A percentile compares a stretch with the other conserved stretches of the same genome.
Conservation (phyloP, 2,797 vertebrate genomes). For the Xenops minutus region DNA sequence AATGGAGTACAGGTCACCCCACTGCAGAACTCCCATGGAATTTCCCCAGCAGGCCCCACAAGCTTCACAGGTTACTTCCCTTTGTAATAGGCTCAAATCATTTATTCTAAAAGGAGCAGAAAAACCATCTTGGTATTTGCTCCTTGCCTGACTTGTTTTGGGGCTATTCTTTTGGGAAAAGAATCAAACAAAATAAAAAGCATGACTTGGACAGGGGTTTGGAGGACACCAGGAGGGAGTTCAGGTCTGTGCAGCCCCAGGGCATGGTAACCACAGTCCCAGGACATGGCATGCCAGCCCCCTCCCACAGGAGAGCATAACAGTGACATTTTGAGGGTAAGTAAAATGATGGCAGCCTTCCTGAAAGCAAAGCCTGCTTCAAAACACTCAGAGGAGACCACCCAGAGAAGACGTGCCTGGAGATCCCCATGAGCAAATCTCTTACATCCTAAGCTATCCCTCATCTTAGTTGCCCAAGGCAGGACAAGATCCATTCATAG, state of each 20-base stretch:
- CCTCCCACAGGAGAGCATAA: not conserved
- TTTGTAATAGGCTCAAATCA: not conserved
- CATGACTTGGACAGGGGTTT: not conserved
- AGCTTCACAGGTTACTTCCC: not conserved
- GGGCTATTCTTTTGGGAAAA: not conserved
- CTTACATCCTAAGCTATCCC: not conserved
- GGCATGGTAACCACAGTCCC: not conserved
- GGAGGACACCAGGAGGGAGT: not conserved
- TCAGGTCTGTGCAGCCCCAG: not conserved
- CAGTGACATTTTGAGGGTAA: not conserved
- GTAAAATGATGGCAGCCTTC: not conserved
- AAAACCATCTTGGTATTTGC: not conserved
- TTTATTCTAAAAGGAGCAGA: not conserved
- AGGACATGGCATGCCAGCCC: not conserved
- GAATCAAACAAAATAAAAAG: not conserved
- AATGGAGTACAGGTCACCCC: not conserved
- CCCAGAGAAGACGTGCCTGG: not conserved
- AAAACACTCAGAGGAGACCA: slow-evolving; percentile 22
- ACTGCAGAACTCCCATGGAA: not conserved
- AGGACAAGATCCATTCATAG: slow-evolving; percentile 21
- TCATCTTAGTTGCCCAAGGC: slow-evolving; percentile 46
- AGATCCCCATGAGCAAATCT: not conserved
- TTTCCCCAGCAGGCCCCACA: not conserved
- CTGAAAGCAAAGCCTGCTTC: slow-evolving; percentile 13
- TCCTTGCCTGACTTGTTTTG: not conserved